These are phyloP conservation scores for Hipposideros armiger DNA, from an alignment of 2,113 vertebrate species.

Conservation along the genomic window DNA sequence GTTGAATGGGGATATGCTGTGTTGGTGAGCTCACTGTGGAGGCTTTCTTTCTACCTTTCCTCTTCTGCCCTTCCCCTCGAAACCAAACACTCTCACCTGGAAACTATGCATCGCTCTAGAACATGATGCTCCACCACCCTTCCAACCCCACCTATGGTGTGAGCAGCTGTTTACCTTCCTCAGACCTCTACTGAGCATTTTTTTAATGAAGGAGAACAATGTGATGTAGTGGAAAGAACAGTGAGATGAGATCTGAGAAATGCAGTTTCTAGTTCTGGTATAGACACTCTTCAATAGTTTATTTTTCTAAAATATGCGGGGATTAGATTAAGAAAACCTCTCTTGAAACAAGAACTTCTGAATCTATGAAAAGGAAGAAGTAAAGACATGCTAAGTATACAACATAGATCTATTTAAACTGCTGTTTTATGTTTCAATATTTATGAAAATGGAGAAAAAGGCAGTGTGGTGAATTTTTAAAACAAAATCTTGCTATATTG, in stretches of 20 bases:
- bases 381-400: neutral
- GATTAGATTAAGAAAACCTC: neutral
- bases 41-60: conserved; percentile 53
- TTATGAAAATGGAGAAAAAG: conserved; percentile 48
- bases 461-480: neutral
- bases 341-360: neutral
- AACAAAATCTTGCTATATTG: neutral
- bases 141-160: neutral
- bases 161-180: conserved; percentile 54
- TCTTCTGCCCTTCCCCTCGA: conserved; percentile 63
- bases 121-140: neutral
- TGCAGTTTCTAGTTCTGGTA: neutral
- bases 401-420: neutral
- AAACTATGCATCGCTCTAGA: conserved; percentile 77
- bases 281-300: neutral
- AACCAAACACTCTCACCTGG: conserved; percentile 82
- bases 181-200: conserved; percentile 53
- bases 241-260: conserved; percentile 50
- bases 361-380: conserved; percentile 20
- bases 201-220: conserved; percentile 58
- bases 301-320: neutral
- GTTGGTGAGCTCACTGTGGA: conserved; percentile 71
- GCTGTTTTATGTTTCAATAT: neutral
- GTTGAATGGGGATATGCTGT: conserved; percentile 62
- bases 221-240: conserved; percentile 71